Percentiles rank a stretch among this genome's conserved stretches.
These are phyloP conservation scores for Papilio gigon DNA, from an alignment of 2,888 invertebrate genomes.

Conservation along the genomic window DNA sequence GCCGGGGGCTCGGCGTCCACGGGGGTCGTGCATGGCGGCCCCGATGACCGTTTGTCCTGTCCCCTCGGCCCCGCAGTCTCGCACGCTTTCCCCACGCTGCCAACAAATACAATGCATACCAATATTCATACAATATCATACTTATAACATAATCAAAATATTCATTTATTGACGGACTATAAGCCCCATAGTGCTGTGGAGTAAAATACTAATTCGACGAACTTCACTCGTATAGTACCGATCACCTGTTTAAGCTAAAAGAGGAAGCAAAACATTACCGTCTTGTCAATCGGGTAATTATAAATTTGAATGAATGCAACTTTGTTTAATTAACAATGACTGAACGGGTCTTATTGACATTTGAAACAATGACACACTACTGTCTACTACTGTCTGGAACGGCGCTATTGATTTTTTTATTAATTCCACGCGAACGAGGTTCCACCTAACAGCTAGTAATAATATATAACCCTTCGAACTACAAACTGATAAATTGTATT, in stretches of 20 bases:
- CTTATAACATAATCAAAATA: no score
- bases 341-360: neutral
- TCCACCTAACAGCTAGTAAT: neutral
- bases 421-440: no score
- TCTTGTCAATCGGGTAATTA: no score
- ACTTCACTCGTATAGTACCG: no score
- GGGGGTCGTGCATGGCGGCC: conserved; percentile 71
- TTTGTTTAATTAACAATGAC: neutral
- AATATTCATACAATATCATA: neutral
- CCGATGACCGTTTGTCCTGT: conserved; percentile 69
- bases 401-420: neutral
- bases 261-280: no score
- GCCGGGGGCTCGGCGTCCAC: conserved; percentile 67
- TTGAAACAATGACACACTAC: neutral
- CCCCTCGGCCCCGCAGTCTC: conserved; percentile 58
- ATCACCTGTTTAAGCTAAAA: no score
- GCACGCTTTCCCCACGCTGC: conserved; percentile 60
- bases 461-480: neutral
- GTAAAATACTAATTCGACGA: no score
- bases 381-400: neutral
- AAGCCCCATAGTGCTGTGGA: no score
- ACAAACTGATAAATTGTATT: neutral
- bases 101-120: conserved; percentile 24
- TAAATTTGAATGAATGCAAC: no score
- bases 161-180: no score